Conservation (phyloP, 2,888 invertebrate species). For the Leptinotarsa tumamoca region DNA sequence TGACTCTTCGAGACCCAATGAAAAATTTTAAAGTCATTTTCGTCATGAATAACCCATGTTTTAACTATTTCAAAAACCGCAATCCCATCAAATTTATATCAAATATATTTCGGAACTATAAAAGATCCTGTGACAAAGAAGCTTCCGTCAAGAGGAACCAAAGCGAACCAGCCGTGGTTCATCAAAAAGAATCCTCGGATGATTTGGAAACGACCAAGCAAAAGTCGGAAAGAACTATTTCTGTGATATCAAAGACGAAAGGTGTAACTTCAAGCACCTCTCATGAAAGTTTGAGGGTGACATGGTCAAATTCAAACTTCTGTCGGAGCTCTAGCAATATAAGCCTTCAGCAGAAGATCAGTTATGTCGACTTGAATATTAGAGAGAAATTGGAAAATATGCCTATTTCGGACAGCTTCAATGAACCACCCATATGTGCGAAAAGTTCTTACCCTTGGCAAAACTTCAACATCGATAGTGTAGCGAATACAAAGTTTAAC, state of each 20-base stretch:
- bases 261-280: conserved; percentile 17
- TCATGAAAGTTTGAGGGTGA: conserved; percentile 27
- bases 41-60: conserved; percentile 37
- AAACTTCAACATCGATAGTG: conserved; percentile 43
- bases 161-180: conserved; percentile 39
- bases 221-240: conserved; percentile 12
- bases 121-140: conserved; percentile 33
- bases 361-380: conserved; percentile 33
- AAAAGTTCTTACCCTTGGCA: conserved; percentile 48
- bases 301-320: conserved; percentile 29
- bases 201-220: background rate
- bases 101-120: conserved; percentile 44
- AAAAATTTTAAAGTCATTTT: conserved; percentile 35
- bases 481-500: conserved; percentile 21
- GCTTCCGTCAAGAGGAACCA: conserved; percentile 40
- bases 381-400: conserved; percentile 36
- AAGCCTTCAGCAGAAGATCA: conserved; percentile 23
- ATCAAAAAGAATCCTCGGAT: conserved; percentile 11
- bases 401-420: conserved; percentile 18
- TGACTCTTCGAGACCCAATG: conserved; percentile 18
- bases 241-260: background rate
- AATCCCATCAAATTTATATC: conserved; percentile 45
- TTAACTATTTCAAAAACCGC: conserved; percentile 45
- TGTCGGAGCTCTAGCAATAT: conserved; percentile 25
- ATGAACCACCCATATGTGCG: conserved; percentile 21